Base-by-base conservation (phyloP, 2,888 invertebrate genomes). In the Agrotis ipsilon region DNA sequence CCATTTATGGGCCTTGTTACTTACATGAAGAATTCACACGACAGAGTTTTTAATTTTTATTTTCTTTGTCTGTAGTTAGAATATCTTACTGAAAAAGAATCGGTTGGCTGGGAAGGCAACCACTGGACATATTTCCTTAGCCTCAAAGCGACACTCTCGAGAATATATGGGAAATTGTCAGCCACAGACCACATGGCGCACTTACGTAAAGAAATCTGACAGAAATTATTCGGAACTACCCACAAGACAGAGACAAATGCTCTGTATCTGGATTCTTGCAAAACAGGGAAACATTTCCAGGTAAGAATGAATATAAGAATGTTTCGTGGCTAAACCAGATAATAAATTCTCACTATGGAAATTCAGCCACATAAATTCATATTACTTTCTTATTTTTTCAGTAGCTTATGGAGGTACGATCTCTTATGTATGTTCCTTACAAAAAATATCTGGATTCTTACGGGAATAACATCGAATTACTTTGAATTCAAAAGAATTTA, bases 201-300 rank as follows among this genome's bases (percentile, higher is more conserved):
- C 9, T 74, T 64, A 74, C n/a, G 52, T 48, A 48, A 43, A 27
- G 16, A 75, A 21, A 66, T 48, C 21, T 55, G 19, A 27, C 46
- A 16, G 46, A 64, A 63, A 48, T n/a, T 27, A 16, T 51, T 21
- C 14, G 7, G 18, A 55, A 27, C 54, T 32, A n/a, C 21, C 14
- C 3, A 43, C 51, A 57, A 51, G n/a, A 18, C 45, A 24, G 21
- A 63, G 43, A 32, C 14, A n/a, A 55, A 55, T 19, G 19, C n/a
- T 32, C 18, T 71, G 9, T 39, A 18, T 48, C 2, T 59, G 24
- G 9, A 32, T 24, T 46, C 14, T 19, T 14, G 11, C 54, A 27
- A 19, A 57, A 86, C 70, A 72, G 80, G 72, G 83, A 81, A 86
- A 87, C 82, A 86, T 86, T 88, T 85, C 87, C 78, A 83, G 82